A percentile compares a stretch with the other conserved stretches of the same genome.
phyloP scores from a whole-genome alignment of 2,113 vertebrate genomes.

The Notarius lentiginosus region DNA sequence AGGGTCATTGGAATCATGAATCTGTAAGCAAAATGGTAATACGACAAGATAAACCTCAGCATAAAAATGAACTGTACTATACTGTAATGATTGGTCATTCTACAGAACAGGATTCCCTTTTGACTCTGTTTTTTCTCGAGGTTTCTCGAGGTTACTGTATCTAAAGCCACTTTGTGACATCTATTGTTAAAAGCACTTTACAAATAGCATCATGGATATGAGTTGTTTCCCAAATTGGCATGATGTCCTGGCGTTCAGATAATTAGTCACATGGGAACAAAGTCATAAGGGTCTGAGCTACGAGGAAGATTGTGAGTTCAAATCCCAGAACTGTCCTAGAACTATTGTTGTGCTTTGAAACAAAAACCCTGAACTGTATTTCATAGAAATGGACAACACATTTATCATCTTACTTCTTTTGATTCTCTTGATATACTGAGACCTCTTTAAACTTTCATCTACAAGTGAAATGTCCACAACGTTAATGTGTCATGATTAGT shows the following conservation, averaged over 20 bases:
- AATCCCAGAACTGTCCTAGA: neutral
- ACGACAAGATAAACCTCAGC: neutral
- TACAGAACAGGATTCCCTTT: neutral
- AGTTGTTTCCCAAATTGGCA: neutral
- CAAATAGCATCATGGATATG: neutral
- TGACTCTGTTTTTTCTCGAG: neutral
- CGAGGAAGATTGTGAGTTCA: neutral
- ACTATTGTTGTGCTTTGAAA: neutral
- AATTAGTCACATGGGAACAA: neutral
- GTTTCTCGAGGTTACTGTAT: neutral
- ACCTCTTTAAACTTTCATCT: neutral
- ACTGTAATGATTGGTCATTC: neutral
- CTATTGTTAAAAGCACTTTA: neutral
- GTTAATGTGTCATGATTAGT: neutral
- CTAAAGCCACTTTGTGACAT: neutral
- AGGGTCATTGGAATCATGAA: neutral
- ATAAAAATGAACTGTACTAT: neutral
- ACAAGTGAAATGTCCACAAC: neutral
- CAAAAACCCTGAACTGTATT: neutral
- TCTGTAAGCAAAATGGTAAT: neutral
- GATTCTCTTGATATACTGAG: neutral
- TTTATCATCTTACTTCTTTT: neutral
- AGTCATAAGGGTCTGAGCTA: neutral
- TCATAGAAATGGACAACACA: neutral
- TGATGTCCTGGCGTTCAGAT: neutral